Conservation (phyloP, 2,797 vertebrate genomes). For the Sparus aurata region DNA sequence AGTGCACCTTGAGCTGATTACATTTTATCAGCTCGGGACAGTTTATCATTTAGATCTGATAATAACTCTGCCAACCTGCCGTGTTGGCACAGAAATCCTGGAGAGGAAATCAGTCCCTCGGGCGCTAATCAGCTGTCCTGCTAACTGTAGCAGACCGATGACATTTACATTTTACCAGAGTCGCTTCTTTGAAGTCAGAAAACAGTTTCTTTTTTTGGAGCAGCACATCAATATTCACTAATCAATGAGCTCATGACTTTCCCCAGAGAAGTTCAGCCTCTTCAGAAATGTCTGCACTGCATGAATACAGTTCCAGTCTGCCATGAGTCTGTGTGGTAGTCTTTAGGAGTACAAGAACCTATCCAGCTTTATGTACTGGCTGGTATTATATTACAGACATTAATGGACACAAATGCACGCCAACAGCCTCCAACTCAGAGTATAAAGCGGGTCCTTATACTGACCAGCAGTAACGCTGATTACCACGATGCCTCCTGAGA, state of each 20-base stretch:
- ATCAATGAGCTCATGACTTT: slow-evolving; percentile 36
- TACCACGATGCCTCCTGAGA: slow-evolving; percentile 39
- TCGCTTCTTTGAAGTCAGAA: slow-evolving; percentile 16
- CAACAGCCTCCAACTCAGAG: not conserved
- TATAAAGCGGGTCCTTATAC: slow-evolving; percentile 26
- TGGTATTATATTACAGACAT: slow-evolving; percentile 17
- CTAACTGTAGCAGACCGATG: slow-evolving; percentile 12
- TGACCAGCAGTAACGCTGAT: slow-evolving; percentile 51
- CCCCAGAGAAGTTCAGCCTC: slow-evolving; percentile 27
- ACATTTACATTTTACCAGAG: slow-evolving; percentile 35
- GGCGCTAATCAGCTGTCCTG: slow-evolving; percentile 7
- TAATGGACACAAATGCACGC: slow-evolving; percentile 25
- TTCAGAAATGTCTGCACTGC: slow-evolving; percentile 39
- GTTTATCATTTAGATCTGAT: not conserved
- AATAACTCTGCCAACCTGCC: not conserved
- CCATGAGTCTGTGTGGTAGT: slow-evolving; percentile 14
- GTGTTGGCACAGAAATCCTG: not conserved
- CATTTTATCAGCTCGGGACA: not conserved
- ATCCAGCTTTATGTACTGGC: slow-evolving; percentile 28
- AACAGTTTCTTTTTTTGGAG: slow-evolving; percentile 16
- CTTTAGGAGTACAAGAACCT: slow-evolving; percentile 20
- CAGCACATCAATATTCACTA: slow-evolving; percentile 25
- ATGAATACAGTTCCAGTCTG: slow-evolving; percentile 26
- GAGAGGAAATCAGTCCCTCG: not conserved
- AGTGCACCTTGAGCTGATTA: not conserved